Evolutionary conservation across 2,888 invertebrate genomes (phyloP), one percentile per base, ranked within the genome.

Genomic region (Aricia artaxerxes): DNA sequence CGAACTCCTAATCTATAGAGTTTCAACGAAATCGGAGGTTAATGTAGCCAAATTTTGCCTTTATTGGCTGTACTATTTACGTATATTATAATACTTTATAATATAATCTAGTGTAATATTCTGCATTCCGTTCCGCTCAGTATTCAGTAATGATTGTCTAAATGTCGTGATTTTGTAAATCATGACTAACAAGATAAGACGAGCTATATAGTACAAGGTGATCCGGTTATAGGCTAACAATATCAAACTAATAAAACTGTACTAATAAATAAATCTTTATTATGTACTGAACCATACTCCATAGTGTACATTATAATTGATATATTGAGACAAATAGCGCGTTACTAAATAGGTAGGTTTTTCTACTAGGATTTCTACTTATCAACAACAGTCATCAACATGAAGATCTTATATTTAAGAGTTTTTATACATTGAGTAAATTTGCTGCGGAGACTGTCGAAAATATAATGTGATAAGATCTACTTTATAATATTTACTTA

Each of bases 111-210:
- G 64, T 31, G 24, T 64, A 31, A 31, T 64, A 31, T 64, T 31
- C 24, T 9, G 64, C 64, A 31, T 64, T 64, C 64, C 13, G 69
- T 69, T 69, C 69, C 35, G 38, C 69, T 69, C 16, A 69, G 35
- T 69, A 35, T 38, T 38, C 24, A 64, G 64, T 38, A 38, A 69
- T 69, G 35, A 69, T 69, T 38, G 69, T 69, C 69, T 69, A 69
- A 69, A 69, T 76, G 76, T 76, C 53, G 76, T 76, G 76, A 53
- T 76, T 76, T 31, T 76, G 53, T 53, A 57, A 57, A 76, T 76
- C 76, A 57, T 35, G 76, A 76, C 76, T 24, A 31, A 57, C 53
- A 57, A 76, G 76, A 76, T 76, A 76, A 76, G 76, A 76, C 44
- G 75, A 75, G 24, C 31, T 53, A 76, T 57, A 2, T 31, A 35